Percentiles rank a stretch among this genome's conserved stretches.
phyloP scores from a whole-genome alignment of 2,113 vertebrate genomes.

The Mola mola region DNA sequence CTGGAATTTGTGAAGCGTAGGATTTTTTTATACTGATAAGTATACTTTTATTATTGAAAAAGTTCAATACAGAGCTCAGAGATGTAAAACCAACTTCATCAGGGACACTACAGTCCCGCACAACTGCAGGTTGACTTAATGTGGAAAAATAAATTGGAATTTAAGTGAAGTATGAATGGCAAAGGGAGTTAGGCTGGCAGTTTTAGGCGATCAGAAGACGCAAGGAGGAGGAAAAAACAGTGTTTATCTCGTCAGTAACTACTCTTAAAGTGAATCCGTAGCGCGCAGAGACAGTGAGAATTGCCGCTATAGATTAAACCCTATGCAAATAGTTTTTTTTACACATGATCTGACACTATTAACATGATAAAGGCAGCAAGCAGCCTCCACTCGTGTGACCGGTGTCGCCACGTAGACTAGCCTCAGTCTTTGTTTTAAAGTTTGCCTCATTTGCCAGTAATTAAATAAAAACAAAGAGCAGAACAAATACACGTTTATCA shows the following conservation, averaged over 20 bases:
- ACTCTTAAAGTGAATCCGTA: too few species aligned
- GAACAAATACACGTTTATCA: slow-evolving; percentile 71
- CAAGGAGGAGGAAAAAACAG: neutral
- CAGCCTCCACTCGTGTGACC: slow-evolving; percentile 38
- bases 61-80: too few species aligned
- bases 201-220: neutral
- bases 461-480: slow-evolving; percentile 74
- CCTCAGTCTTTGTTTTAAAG: slow-evolving; percentile 42
- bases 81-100: too few species aligned
- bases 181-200: neutral
- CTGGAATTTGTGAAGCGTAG: too few species aligned
- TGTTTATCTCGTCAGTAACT: neutral
- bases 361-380: slow-evolving; percentile 62
- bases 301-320: slow-evolving; percentile 26
- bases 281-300: slow-evolving; percentile 22
- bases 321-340: slow-evolving; percentile 60
- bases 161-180: too few species aligned
- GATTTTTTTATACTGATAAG: too few species aligned
- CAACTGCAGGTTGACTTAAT: too few species aligned
- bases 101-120: too few species aligned
- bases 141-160: slow-evolving; percentile 48
- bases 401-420: slow-evolving; percentile 64
- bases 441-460: slow-evolving; percentile 71
- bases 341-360: slow-evolving; percentile 61
- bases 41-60: too few species aligned